Percentiles rank a stretch among this genome's conserved stretches.
phyloP scores from a whole-genome alignment of 2,797 vertebrate genomes.

The Scomberomorus guttatus region DNA sequence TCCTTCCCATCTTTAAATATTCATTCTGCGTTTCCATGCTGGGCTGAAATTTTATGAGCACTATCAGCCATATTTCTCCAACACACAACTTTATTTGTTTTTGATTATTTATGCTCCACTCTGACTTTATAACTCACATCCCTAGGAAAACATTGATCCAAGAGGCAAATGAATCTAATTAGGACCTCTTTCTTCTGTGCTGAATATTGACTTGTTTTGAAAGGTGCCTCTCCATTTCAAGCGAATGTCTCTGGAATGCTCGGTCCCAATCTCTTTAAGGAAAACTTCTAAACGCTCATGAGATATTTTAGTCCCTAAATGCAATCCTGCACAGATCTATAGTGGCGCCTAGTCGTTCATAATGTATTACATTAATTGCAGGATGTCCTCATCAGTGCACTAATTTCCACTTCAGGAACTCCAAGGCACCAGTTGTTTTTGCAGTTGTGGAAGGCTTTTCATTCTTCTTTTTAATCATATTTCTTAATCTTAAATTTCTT shows the following conservation, averaged over 20 bases:
- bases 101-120: conserved; percentile 89
- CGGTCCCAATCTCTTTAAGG: conserved; percentile 81
- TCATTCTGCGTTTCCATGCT: conserved; percentile 83
- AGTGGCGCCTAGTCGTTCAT: conserved; percentile 71
- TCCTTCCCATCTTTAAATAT: conserved; percentile 89
- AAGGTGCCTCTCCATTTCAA: conserved; percentile 86
- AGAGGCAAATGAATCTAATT: conserved; percentile 89
- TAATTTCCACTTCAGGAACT: conserved; percentile 69
- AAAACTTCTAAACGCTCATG: conserved; percentile 81
- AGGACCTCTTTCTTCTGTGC: conserved; percentile 86
- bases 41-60: conserved; percentile 85
- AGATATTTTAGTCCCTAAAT: conserved; percentile 83
- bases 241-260: conserved; percentile 84
- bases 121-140: conserved; percentile 87
- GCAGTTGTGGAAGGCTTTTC: conserved; percentile 32
- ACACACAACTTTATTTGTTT: conserved; percentile 89
- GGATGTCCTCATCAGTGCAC: conserved; percentile 75
- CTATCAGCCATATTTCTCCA: conserved; percentile 86
- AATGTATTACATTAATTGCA: conserved; percentile 80
- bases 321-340: conserved; percentile 70
- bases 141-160: conserved; percentile 88
- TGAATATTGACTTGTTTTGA: conserved; percentile 88
- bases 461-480: conserved; percentile 30
- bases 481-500: conserved; percentile 22
- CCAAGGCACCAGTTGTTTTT: conserved; percentile 62